Percentiles rank a stretch among this genome's conserved stretches.
phyloP scores from a whole-genome alignment of 2,797 vertebrate genomes.

The Peromyscus nudipes region DNA sequence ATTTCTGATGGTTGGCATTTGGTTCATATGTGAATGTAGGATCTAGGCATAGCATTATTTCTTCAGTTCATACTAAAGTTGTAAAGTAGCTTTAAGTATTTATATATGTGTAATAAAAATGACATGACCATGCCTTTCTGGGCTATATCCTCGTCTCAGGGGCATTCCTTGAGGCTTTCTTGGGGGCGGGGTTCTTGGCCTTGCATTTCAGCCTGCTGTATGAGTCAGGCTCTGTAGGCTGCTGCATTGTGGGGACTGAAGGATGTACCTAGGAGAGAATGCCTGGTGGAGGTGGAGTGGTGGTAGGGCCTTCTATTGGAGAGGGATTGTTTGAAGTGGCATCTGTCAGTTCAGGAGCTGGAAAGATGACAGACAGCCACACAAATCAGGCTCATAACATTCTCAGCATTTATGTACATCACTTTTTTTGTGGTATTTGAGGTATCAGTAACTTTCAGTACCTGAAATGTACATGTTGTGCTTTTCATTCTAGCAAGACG shows the following conservation, averaged over 20 bases:
- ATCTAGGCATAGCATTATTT: slow-evolving; percentile 3
- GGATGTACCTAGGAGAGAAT: not conserved
- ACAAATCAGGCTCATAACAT: not conserved
- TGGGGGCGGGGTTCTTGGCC: not conserved
- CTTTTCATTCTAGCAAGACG: slow-evolving; percentile 87
- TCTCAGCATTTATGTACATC: not conserved
- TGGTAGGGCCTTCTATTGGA: not conserved
- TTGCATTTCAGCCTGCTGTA: not conserved
- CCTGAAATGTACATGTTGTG: not conserved
- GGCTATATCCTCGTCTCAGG: not conserved
- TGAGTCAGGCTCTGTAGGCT: not conserved
- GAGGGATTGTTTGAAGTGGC: not conserved
- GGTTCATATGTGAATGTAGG: not conserved
- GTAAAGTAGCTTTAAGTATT: slow-evolving; percentile 11
- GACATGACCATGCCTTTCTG: not conserved
- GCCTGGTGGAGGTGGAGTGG: not conserved
- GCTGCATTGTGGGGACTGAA: not conserved
- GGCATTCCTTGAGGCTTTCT: not conserved
- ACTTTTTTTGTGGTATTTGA: slow-evolving; percentile 34
- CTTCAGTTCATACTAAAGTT: not conserved
- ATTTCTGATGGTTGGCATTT: not conserved
- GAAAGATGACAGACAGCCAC: not conserved
- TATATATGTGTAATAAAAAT: slow-evolving; percentile 43
- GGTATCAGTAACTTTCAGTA: slow-evolving; percentile 41
- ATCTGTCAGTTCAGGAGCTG: slow-evolving; percentile 39